Conservation (phyloP, 2,888 invertebrate genomes). For the Hydrotaea cyrtoneurina region DNA sequence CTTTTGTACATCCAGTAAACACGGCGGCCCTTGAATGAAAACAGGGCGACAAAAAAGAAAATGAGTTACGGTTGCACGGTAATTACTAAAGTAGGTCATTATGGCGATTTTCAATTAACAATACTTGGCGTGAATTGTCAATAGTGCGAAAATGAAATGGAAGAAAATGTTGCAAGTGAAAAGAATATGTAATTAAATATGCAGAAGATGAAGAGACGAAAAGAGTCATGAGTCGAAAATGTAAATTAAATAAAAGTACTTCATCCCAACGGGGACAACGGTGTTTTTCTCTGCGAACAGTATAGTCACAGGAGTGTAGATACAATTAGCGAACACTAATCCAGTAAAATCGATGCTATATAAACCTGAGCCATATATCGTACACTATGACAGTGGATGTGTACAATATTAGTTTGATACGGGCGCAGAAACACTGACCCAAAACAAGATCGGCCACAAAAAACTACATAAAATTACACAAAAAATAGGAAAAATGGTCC, state of each 20-base stretch:
- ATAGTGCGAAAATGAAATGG: not conserved
- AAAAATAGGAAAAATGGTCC: too few species aligned
- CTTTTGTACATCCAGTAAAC: conserved; percentile 72
- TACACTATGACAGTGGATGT: too few species aligned
- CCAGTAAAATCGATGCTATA: too few species aligned
- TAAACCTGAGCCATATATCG: too few species aligned
- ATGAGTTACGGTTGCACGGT: conserved; percentile 23
- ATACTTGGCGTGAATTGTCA: not conserved
- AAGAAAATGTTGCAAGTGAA: not conserved
- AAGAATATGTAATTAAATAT: not conserved
- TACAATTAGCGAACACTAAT: too few species aligned
- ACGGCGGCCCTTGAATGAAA: conserved; percentile 68
- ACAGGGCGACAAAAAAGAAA: not conserved
- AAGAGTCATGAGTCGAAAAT: not conserved
- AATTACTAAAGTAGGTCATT: conserved; percentile 33
- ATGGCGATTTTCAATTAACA: conserved; percentile 16
- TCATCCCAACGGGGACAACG: too few species aligned
- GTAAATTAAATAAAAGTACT: not conserved
- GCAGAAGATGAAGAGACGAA: not conserved
- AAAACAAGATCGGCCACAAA: too few species aligned
- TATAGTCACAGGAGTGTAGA: too few species aligned
- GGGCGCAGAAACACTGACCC: too few species aligned
- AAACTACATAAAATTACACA: too few species aligned
- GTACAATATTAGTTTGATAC: too few species aligned
- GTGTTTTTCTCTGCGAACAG: too few species aligned